Conservation (phyloP, 1,140 invertebrate species). For the Drosophila bifasciata region DNA sequence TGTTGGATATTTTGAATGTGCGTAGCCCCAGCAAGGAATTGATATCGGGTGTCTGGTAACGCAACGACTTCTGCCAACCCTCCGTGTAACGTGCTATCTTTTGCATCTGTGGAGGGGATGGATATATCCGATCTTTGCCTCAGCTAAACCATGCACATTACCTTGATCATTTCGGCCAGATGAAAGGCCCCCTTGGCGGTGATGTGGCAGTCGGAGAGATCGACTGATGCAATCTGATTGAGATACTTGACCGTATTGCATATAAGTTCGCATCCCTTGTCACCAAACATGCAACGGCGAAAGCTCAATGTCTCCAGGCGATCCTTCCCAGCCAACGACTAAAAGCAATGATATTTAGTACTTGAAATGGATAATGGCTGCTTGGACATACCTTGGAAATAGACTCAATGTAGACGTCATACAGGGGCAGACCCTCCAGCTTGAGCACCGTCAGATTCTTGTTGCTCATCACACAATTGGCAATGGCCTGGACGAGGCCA, state of each 20-base stretch:
- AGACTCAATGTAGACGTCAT: constrained; percentile 85
- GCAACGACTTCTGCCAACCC: constrained; percentile 90
- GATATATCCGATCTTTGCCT: too few relatives aligned
- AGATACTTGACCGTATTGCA: constrained; percentile 85
- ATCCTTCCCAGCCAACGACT: constrained; percentile 85
- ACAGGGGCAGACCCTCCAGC: constrained; percentile 87
- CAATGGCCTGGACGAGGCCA: constrained; percentile 85
- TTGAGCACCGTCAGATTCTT: constrained; percentile 85
- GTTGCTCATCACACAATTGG: constrained; percentile 85
- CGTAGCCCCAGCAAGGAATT: constrained; percentile 89
- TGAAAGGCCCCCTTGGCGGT: constrained; percentile 84
- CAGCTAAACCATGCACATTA: constrained; percentile 1
- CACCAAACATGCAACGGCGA: constrained; percentile 86
- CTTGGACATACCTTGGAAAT: constrained; percentile 81
- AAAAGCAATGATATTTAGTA: neutral
- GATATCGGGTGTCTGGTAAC: constrained; percentile 88
- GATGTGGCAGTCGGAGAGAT: constrained; percentile 86
- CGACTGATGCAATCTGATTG: constrained; percentile 85
- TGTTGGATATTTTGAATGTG: constrained; percentile 89
- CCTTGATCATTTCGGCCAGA: constrained; percentile 85
- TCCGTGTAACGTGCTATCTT: constrained; percentile 87
- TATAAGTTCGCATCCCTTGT: constrained; percentile 86
- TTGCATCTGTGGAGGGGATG: constrained; percentile 71
- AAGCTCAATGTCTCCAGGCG: constrained; percentile 86
- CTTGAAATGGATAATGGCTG: too few relatives aligned